Percentiles rank a stretch among this genome's conserved stretches.
Conservation (phyloP, 1,140 invertebrate species). For the Ostrea denselamellosa region DNA sequence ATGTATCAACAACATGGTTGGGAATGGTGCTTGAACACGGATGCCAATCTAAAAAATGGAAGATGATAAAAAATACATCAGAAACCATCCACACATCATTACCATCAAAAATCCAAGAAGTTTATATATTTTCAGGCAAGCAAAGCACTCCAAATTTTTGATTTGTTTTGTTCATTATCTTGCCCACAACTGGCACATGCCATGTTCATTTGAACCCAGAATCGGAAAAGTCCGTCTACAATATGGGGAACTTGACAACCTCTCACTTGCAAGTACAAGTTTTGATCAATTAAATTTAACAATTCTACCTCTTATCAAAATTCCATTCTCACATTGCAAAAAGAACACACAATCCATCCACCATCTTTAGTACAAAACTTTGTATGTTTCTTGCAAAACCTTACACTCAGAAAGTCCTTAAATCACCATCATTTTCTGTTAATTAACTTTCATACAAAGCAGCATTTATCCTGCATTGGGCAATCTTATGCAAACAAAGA, state of each 20-base stretch:
- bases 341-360: background rate
- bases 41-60: conserved; percentile 50
- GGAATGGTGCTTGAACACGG: conserved; percentile 54
- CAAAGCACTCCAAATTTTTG: background rate
- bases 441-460: background rate
- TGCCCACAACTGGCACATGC: background rate
- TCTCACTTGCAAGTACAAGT: background rate
- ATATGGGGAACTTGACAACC: background rate
- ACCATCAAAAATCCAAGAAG: background rate
- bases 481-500: background rate
- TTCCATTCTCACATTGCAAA: background rate
- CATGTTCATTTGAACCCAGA: background rate
- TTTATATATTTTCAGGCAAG: background rate
- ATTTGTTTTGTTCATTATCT: background rate
- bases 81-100: conserved; percentile 40
- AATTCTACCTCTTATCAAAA: background rate
- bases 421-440: background rate
- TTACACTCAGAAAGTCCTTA: background rate
- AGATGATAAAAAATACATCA: conserved; percentile 22
- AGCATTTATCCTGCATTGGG: background rate
- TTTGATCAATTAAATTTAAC: background rate
- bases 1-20: conserved; percentile 34
- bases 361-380: background rate
- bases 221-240: background rate
- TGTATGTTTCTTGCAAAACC: background rate